A percentile compares a stretch with the other conserved stretches of the same genome.
Conservation (phyloP, 2,888 invertebrate species). For the Hydrotaea diabolus region DNA sequence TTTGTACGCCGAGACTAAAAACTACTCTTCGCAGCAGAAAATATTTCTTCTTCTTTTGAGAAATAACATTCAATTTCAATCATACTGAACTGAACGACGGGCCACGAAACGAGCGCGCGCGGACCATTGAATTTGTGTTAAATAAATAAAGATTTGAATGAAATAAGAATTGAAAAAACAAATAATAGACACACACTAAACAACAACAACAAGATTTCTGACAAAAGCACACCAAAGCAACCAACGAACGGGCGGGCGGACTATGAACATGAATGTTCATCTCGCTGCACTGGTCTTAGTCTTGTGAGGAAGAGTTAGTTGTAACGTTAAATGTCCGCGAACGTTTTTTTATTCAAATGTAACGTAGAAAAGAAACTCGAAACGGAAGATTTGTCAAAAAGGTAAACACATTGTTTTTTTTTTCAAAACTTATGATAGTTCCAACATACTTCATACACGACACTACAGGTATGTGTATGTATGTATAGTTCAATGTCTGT, state of each 20-base stretch:
- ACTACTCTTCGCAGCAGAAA: slow-evolving; percentile 14
- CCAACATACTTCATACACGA: not conserved
- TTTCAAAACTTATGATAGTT: slow-evolving; percentile 11
- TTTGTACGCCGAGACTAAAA: slow-evolving; percentile 50
- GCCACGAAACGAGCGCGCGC: slow-evolving; percentile 10
- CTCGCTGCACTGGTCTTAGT: not conserved
- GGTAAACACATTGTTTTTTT: slow-evolving; percentile 58
- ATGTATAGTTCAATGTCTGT: not conserved
- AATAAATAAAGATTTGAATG: slow-evolving; percentile 63
- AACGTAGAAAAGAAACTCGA: slow-evolving; percentile 54
- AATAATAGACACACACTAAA: slow-evolving; percentile 49
- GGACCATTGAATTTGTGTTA: slow-evolving; percentile 56
- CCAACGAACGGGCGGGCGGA: not conserved
- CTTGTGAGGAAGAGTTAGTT: slow-evolving; percentile 2
- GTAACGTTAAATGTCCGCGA: slow-evolving; percentile 30
- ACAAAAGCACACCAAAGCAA: slow-evolving; percentile 23
- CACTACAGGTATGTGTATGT: not conserved
- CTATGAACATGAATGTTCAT: slow-evolving; percentile 16
- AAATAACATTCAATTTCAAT: slow-evolving; percentile 1
- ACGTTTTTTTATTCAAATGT: slow-evolving; percentile 52
- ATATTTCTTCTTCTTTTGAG: slow-evolving; percentile 10
- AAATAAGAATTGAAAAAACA: slow-evolving; percentile 65
- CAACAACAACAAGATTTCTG: slow-evolving; percentile 25
- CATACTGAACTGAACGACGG: slow-evolving; percentile 27
- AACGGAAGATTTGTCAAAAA: slow-evolving; percentile 45